Base-by-base conservation (phyloP, 1,140 invertebrate species). In the Orius insidiosus region DNA sequence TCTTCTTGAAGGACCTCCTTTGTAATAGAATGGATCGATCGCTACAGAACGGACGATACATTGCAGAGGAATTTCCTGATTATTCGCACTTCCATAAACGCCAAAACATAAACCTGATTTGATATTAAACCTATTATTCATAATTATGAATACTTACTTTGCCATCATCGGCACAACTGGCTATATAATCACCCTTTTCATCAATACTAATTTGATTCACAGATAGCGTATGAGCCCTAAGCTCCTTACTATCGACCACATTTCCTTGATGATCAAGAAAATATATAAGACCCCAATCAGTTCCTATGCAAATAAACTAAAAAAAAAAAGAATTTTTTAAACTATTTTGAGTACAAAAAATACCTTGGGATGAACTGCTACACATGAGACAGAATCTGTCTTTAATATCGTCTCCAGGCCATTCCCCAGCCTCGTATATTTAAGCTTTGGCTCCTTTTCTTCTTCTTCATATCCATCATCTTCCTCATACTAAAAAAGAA, bases 171-270 rank as follows among this genome's bases (percentile, higher is more conserved):
- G 89, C 93, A 63, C 92, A 96, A 38, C 85, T 90, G n/a, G 81
- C 84, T 40, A 94, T 77, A 58, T 79, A 84, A 56, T 95, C 88
- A 15, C 92, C 93, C 59, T 79, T 88, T 24, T 72, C 61, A 61
- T 97, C 93, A 50, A 97, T 87, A 47, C 85, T 89, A 50, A 98
- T 89, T 58, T 87, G 80, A 67, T 95, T 96, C 0, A 97, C 85
- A 33, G 85, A 79, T 5, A 89, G 80, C 9, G 82, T 74, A 57
- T 97, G 92, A 37, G 79, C 72, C 47, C 73, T 70, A 50, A 88
- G 61, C 56, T 78, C 80, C 30, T 74, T 74, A 49, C 72, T 63
- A 1, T 64, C 68, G 35, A 67, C 58, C n/a, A 32, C 30, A 61
- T 96, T 90, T 0, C 93, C 92, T 59, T 88, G 80, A 62, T 93